Evolutionary conservation across 2,113 vertebrate genomes (phyloP).

Genomic region (rabbit (Oryctolagus cuniculus)): mOryCun1.1 NC_091434.1:44366001-44366500

Average conservation of each 20-base stretch:
- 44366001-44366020: not conserved
- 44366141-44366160: conserved; percentile 28
- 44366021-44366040: not conserved
- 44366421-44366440: not conserved
- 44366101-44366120: not conserved
- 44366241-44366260: not conserved
- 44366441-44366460: not conserved
- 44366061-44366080: conserved; percentile 1
- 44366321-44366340: not conserved
- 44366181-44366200: conserved; percentile 8
- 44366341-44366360: not conserved
- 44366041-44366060: not conserved
- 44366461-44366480: not conserved
- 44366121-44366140: conserved; percentile 8
- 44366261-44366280: not conserved
- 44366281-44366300: not conserved
- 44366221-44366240: not conserved
- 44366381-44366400: not conserved
- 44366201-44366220: not conserved
- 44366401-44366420: not conserved
- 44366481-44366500: not conserved
- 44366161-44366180: not conserved
- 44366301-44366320: not conserved
- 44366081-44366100: not conserved
- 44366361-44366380: not conserved